A percentile compares a stretch with the other conserved stretches of the same genome.
These are phyloP conservation scores for Timema podura DNA, from an alignment of 2,888 invertebrate genomes.

Conservation along the genomic window DNA sequence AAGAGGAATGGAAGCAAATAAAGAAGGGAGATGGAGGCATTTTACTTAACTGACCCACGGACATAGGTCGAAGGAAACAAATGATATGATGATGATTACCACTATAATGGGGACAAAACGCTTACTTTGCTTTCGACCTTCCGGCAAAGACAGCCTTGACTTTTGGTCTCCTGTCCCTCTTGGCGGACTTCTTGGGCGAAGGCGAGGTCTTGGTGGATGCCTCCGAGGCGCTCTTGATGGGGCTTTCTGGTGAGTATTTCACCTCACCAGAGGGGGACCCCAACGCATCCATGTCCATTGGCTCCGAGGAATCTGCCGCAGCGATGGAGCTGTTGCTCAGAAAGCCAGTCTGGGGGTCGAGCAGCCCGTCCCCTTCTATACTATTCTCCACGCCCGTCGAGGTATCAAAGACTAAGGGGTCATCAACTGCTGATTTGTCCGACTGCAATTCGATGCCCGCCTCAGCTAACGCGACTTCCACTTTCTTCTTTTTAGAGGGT, in stretches of 20 bases:
- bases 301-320: neutral
- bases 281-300: neutral
- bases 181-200: constrained; percentile 36
- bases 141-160: constrained; percentile 34
- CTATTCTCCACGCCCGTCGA: constrained; percentile 23
- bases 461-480: constrained; percentile 18
- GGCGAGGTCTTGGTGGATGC: constrained; percentile 29
- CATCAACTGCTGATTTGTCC: neutral
- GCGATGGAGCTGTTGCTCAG: neutral
- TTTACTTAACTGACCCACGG: too few relatives aligned
- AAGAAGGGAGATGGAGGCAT: too few relatives aligned
- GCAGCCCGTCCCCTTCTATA: constrained; percentile 16
- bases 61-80: too few relatives aligned
- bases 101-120: constrained; percentile 3
- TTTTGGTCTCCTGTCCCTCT: constrained; percentile 39
- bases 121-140: constrained; percentile 39
- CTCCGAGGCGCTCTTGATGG: constrained; percentile 23
- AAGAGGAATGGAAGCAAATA: too few relatives aligned
- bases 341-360: neutral
- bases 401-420: constrained; percentile 17
- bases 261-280: neutral
- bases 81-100: too few relatives aligned
- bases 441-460: constrained; percentile 3
- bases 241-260: constrained; percentile 23
- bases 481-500: constrained; percentile 28